Evolutionary conservation across 2,797 vertebrate genomes (phyloP), one percentile per base, ranked within the genome.

Genomic region (Peromyscus aztecus): DNA sequence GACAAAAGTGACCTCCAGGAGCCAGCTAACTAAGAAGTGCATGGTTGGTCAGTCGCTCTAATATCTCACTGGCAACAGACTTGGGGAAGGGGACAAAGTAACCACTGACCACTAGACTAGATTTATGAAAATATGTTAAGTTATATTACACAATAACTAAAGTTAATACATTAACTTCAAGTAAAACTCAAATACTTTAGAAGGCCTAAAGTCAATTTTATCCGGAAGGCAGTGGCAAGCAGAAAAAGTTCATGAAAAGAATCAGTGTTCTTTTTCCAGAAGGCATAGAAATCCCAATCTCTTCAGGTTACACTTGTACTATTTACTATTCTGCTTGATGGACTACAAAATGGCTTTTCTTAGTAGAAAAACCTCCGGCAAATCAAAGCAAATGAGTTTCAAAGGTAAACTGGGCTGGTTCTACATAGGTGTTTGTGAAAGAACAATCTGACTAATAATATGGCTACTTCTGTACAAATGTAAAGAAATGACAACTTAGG

Each of bases 161-260:
- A 90, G 69, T 37, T 90, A 59, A 96, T 76, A 76, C 90, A 84
- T 92, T 95, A 96, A 94, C 76, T 89, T 95, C 94, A 83, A 90
- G 57, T 94, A 87, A 95, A 95, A 80, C 21, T 29, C 37, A 95
- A 95, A 86, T 55, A 89, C 31, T 92, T 46, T 34, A 81, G 40
- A 4, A 91, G n/a, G 90, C 46, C 31, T 90, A 65, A 97, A 94
- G 46, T 84, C 81, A 91, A 65, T 34, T 91, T 96, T 92, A 96
- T 77, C 29, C 93, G 23, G 49, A 94, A 86, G 49, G 23, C 52
- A 91, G 34, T 55, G 94, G 16, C 9, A 89, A 97, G 46, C 61
- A 71, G 75, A 94, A 80, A 87, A 94, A 83, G 95, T n/a, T 19
- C n/a, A 29, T 71, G 61, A 84, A 94, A 94, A 89, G 7, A 85